Percentiles rank a stretch among this genome's conserved stretches.
phyloP scores from a whole-genome alignment of 2,113 vertebrate species.

The Manacus vitellinus region DNA sequence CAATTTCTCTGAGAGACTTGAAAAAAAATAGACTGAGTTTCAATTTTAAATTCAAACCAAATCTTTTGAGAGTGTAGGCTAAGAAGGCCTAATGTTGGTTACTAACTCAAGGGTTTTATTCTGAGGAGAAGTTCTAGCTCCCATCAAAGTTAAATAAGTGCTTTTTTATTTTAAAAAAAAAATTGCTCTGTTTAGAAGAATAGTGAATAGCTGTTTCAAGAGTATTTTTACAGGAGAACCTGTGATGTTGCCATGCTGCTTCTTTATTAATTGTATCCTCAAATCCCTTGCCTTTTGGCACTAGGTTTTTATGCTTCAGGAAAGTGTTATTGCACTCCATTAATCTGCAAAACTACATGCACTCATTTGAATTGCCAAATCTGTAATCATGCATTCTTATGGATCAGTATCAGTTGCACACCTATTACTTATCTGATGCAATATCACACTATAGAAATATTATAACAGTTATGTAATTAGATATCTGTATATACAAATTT shows the following conservation, averaged over 20 bases:
- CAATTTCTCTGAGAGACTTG: not conserved
- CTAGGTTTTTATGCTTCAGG: not conserved
- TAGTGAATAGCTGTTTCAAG: not conserved
- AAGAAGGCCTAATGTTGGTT: not conserved
- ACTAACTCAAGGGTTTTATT: not conserved
- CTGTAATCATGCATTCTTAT: not conserved
- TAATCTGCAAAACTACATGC: not conserved
- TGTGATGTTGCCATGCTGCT: not conserved
- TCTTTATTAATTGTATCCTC: not conserved
- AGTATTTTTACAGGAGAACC: not conserved
- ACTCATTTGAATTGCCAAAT: not conserved
- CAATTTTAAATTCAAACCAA: not conserved
- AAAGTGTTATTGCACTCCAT: not conserved
- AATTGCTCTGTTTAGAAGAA: not conserved
- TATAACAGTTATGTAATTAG: not conserved
- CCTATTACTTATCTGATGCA: not conserved
- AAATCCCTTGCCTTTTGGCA: not conserved
- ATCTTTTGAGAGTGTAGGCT: not conserved
- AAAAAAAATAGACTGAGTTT: not conserved
- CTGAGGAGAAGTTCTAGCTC: not conserved
- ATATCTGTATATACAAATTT: not conserved
- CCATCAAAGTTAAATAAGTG: not conserved
- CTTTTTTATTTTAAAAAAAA: not conserved
- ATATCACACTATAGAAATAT: not conserved
- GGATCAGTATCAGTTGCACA: not conserved